Evolutionary conservation across 2,888 invertebrate genomes (phyloP).

Genomic region (Cryptus viduatorius): DNA sequence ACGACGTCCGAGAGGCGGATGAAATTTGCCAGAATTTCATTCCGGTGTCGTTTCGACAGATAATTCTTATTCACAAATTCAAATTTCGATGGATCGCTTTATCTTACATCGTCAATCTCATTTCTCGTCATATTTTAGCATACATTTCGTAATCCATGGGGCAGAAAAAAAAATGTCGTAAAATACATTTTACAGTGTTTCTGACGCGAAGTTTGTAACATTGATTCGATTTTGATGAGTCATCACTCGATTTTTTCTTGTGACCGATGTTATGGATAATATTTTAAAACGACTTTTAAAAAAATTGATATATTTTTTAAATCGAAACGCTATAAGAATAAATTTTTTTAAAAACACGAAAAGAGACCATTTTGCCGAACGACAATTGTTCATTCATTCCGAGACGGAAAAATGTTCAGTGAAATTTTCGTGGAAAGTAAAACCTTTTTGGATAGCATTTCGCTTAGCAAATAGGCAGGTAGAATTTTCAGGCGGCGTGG

Average conservation of each 20-base stretch:
- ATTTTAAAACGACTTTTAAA: too few relatives aligned
- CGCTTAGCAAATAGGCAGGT: constrained; percentile 28
- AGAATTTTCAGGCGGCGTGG: neutral
- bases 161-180: neutral
- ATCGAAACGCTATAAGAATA: neutral
- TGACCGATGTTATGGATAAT: too few relatives aligned
- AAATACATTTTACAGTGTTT: neutral
- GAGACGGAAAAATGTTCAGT: constrained; percentile 18
- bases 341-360: neutral
- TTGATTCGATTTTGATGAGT: neutral
- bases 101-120: neutral
- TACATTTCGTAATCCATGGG: neutral
- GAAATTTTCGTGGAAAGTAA: constrained; percentile 47
- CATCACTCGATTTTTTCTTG: too few relatives aligned
- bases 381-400: constrained; percentile 44
- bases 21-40: constrained; percentile 20
- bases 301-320: too few relatives aligned
- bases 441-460: constrained; percentile 33
- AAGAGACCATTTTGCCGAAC: constrained; percentile 42
- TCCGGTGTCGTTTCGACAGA: constrained; percentile 30
- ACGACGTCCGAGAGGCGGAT: constrained; percentile 32
- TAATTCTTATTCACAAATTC: constrained; percentile 26
- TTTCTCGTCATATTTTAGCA: neutral
- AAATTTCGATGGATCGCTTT: constrained; percentile 20
- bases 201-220: neutral